Evolutionary conservation across 2,113 vertebrate species (phyloP), one percentile per base, ranked within the genome.

Genomic region (Laterallus jamaicensis): DNA sequence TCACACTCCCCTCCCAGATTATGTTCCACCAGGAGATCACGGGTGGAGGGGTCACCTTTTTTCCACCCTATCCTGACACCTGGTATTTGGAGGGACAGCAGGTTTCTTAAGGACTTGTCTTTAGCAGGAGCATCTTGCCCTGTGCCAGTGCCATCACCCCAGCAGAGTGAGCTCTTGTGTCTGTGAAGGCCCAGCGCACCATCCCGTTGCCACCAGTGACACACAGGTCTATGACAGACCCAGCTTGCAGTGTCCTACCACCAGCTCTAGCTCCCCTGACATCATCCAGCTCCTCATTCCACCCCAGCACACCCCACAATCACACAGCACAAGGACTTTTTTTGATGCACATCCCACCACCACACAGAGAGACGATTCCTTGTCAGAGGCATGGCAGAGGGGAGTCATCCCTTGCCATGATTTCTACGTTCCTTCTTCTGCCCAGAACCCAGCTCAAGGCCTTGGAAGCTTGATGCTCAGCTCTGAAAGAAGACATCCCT

Each of bases 61-160:
- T 47, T 19, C 21, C 39, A 73, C 29, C 35, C 26, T 58, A n/a
- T 24, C 39, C 32, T 0, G 0, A 60, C 4, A 2, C 11, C 37
- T 24, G 4, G 19, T 31, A 37, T 50, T 67, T 50, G 24, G 59
- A 81, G 49, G 47, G 66, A 66, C 37, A 37, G 32, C 39, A 55
- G 68, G 17, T 49, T 62, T 56, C 31, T 21, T 32, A 67, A n/a
- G 20, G 37, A 69, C 32, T 73, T 5, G 9, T 37, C n/a, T 47
- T 58, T 21, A 0, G 0, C 52, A 62, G 58, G 2, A 40, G 10
- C 52, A 55, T 54, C 75, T 85, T 40, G 56, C 32, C 49, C 32
- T 3, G 0, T 8, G 29, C 24, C 39, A 4, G 2, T 13, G 42
- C 28, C 56, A 22, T 19, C 55, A 50, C 21, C 22, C 44, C 62